Base-by-base conservation (phyloP, 2,797 vertebrate genomes). In the Hozukius guyotensis region DNA sequence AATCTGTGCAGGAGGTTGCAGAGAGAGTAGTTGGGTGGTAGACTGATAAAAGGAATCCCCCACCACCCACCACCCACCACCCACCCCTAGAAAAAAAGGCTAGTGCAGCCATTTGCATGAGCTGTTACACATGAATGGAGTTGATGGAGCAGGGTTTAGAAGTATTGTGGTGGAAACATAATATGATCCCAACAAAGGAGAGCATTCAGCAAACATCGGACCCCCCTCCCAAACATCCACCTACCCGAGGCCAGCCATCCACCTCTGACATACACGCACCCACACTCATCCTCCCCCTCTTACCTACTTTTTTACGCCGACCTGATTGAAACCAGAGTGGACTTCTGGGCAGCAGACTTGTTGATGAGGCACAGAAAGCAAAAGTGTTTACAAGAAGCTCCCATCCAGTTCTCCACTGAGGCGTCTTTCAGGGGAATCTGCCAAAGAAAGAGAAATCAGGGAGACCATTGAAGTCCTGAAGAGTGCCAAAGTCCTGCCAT, bases 141-240 rank as follows among this genome's bases (percentile, higher is more conserved):
- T 92, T 95, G 95, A 96, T 96, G 95, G 95, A 93, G 95, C 94
- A 93, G 92, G 92, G 92, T 93, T 92, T 92, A 89, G 92, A 88
- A 94, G 95, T 95, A 95, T 95, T 96, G 95, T 96, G 93, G 92
- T 94, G 93, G 93, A 95, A 96, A 96, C 95, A 95, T 95, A 95
- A 96, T 95, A 95, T 95, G 93, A 95, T 93, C 89, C 85, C 88
- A 94, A 96, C 96, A 96, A 96, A 96, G 94, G 85, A 83, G 81
- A 75, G 90, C 93, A 95, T 96, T 95, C 93, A 95, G 86, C 83
- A 91, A 90, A 89, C 89, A 89, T 81, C 72, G 13, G 81, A 80
- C 65, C 81, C 63, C 32, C 71, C 79, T 62, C 78, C 72, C 79
- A 34, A 82, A 81, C 81, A 88, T 82, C 82, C 87, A 92, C 86